Evolutionary conservation across 1,140 invertebrate species (phyloP).

Genomic region (Zaprionus inermis): DNA sequence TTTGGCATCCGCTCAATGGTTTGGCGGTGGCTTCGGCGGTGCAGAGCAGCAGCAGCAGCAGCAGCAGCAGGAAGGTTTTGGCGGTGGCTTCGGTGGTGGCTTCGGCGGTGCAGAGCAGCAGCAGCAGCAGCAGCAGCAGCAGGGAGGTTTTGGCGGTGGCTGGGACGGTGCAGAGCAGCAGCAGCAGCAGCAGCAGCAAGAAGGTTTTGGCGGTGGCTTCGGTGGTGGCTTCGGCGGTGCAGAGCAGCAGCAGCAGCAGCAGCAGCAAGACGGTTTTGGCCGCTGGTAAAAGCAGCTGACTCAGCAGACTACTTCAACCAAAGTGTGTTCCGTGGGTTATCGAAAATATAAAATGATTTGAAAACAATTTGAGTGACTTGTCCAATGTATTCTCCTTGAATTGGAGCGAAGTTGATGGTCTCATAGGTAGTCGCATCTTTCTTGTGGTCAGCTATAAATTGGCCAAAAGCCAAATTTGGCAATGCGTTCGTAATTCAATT

Average conservation of each 20-base stretch:
- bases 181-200: neutral
- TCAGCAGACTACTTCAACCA: neutral
- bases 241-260: neutral
- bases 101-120: neutral
- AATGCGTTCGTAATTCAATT: neutral
- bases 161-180: neutral
- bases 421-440: neutral
- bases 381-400: neutral
- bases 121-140: neutral
- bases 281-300: neutral
- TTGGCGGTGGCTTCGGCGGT: neutral
- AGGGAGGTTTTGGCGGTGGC: neutral
- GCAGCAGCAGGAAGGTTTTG: neutral
- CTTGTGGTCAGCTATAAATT: neutral
- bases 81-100: neutral
- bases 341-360: conserved; percentile 2
- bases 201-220: neutral
- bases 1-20: neutral
- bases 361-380: neutral
- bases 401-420: neutral
- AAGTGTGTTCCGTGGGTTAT: neutral
- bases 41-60: neutral
- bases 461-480: neutral
- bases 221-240: neutral
- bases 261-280: neutral